Evolutionary conservation across 2,797 vertebrate species (phyloP), one percentile per base, ranked within the genome.

Genomic region (Chelon auratus): DNA sequence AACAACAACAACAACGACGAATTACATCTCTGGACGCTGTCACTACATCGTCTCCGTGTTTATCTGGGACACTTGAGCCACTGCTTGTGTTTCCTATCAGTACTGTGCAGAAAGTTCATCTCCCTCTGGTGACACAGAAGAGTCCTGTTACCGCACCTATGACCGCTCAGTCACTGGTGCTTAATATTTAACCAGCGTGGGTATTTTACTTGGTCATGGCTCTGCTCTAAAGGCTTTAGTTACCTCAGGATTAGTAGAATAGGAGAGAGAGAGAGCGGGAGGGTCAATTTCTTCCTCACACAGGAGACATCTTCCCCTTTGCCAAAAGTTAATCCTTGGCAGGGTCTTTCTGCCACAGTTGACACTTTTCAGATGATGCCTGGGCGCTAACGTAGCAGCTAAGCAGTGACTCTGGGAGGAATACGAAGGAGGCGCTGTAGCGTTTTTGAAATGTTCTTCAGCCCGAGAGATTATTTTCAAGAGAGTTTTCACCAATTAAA

Each of bases 131-230:
- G 64, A 82, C 72, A 71, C 54, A 40, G 47, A 56, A 72, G 81
- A 68, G 71, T 90, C 86, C 61, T 64, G 80, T 90, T 89, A 87
- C 90, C 24, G 26, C 70, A 43, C 54, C 62, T 50, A 64, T 69
- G 71, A 75, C 50, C 62, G 37, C 72, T 76, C 74, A 47, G 72
- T 83, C 80, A 83, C 72, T 45, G 76, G 14, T 75, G 73, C 62
- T 93, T 89, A 93, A 94, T 94, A 92, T 93, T 94, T 93, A 93
- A 94, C 83, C 77, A 78, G 67, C 4, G 54, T 62, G 72, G 62
- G 13, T 43, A 30, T 84, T 69, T 80, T 70, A 67, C 69, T 75
- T 73, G 65, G 75, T 84, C 73, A 71, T 57, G 54, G 78, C 75
- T 69, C 51, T 51, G 62, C 72, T 85, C 62, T 75, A 18, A 26